Evolutionary conservation across 2,113 vertebrate genomes (phyloP).

Genomic region (Arothron firmamentum): DNA sequence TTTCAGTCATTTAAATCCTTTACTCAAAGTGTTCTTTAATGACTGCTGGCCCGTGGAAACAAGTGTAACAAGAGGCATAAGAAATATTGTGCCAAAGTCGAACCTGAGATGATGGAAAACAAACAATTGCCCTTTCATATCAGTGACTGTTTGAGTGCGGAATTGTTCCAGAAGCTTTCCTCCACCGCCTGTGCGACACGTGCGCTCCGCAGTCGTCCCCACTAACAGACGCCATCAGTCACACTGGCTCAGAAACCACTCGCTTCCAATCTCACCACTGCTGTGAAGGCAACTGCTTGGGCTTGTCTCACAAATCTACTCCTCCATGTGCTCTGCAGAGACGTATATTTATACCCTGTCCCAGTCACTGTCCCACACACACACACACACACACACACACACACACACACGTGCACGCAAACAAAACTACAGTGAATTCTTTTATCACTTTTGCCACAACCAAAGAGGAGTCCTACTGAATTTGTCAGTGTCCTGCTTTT

Average conservation of each 20-base stretch:
- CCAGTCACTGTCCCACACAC: constrained; percentile 43
- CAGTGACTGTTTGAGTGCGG: constrained; percentile 34
- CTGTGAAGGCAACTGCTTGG: constrained; percentile 70
- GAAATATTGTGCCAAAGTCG: too few relatives aligned
- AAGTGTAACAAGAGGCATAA: too few relatives aligned
- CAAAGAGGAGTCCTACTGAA: constrained; percentile 31
- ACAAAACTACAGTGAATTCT: constrained; percentile 3
- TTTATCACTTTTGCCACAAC: constrained; percentile 37
- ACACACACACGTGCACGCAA: constrained; percentile 5
- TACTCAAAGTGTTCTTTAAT: too few relatives aligned
- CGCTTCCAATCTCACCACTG: constrained; percentile 66
- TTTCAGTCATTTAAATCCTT: too few relatives aligned
- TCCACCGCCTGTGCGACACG: constrained; percentile 48
- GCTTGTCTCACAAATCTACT: constrained; percentile 71
- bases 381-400: constrained; percentile 28
- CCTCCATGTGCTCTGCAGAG: constrained; percentile 60
- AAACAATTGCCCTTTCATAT: constrained; percentile 47
- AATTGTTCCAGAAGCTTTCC: constrained; percentile 42
- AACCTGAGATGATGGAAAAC: too few relatives aligned
- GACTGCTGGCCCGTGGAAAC: too few relatives aligned
- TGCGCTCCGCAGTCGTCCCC: constrained; percentile 52
- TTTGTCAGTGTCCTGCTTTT: constrained; percentile 53
- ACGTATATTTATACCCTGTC: constrained; percentile 57
- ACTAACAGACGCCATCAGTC: constrained; percentile 69
- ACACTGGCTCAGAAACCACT: constrained; percentile 64